Base-by-base conservation (phyloP, 1,140 invertebrate genomes). In the Hypothenemus hampei region DNA sequence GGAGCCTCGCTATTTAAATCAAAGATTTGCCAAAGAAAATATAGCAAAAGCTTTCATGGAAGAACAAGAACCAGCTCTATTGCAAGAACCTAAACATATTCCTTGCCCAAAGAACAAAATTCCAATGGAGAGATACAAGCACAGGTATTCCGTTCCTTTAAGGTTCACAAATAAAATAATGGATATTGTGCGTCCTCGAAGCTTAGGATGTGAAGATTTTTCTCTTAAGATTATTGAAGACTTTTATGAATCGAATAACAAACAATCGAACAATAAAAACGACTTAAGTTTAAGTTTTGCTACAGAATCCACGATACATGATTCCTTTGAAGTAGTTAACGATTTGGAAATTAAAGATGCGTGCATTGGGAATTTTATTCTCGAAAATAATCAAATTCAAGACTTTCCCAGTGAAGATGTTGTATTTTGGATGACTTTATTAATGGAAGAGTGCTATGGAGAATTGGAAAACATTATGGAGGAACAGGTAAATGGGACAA, bases 401-500 rank as follows among this genome's bases (percentile, higher is more conserved):
- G 22, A 22, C 18, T 16, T 33, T 48, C n/a, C n/a, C 7, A 56
- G 16, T 11, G 40, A 45, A 0, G 46, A 57, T 36, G 44, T 51
- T 5, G 22, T 60, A 15, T 23, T 37, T n/a, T 60, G 58, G 58
- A 56, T 52, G 49, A 24, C 44, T n/a, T 26, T 22, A 11, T 18
- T 57, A 16, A 46, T 45, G 36, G 24, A 40, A 10, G 43, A 43
- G 10, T 52, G 18, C 16, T 36, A 35, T 45, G 53, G 39, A 10
- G 53, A 57, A 20, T 47, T 36, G 5, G 8, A 41, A 23, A 37
- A 55, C 24, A 51, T 45, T 6, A 47, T 56, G 44, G 53, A 56
- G 21, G 53, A 56, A 41, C 47, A 47, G 53, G 53, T 56, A 53
- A 53, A 15, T n/a, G n/a, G n/a, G n/a, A n/a, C n/a, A n/a, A n/a